phyloP scores from a whole-genome alignment of 1,140 invertebrate genomes.

The Drosophila pruinosa region DNA sequence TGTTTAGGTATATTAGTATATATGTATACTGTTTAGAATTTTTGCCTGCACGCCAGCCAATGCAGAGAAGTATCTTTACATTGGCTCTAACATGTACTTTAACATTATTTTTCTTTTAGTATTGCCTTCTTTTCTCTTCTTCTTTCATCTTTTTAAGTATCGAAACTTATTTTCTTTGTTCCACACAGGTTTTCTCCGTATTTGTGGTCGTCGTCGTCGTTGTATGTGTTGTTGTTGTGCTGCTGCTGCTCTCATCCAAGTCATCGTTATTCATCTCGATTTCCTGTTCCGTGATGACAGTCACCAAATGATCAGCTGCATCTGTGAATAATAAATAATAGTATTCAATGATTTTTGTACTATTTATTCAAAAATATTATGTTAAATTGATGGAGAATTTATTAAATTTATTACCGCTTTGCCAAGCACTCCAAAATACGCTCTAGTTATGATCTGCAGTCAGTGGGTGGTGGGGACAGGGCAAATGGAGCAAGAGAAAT shows the following conservation, averaged over 20 bases:
- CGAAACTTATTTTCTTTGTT: constrained; percentile 52
- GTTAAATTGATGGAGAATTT: neutral
- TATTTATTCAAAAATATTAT: neutral
- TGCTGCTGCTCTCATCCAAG: constrained; percentile 59
- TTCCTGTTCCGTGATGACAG: constrained; percentile 92
- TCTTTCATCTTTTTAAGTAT: constrained; percentile 9
- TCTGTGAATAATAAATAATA: constrained; percentile 82
- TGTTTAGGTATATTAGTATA: constrained; percentile 42
- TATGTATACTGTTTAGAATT: constrained; percentile 57
- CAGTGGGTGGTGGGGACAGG: constrained; percentile 1
- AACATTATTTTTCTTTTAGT: constrained; percentile 30
- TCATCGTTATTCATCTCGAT: constrained; percentile 66
- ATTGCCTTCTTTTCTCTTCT: constrained; percentile 19
- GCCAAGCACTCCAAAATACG: constrained; percentile 41
- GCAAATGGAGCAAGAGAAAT: constrained; percentile 63
- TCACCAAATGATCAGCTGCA: constrained; percentile 88
- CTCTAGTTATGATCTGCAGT: constrained; percentile 64
- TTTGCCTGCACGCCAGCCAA: constrained; percentile 53
- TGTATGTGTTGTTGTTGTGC: constrained; percentile 57
- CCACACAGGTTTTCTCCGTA: constrained; percentile 66
- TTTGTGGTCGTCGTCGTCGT: constrained; percentile 63
- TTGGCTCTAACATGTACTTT: neutral
- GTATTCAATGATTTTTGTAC: neutral
- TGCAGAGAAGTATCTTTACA: constrained; percentile 32
- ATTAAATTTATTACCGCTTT: constrained; percentile 57